Conservation (phyloP, 2,888 invertebrate genomes). For the Alcis repandata region DNA sequence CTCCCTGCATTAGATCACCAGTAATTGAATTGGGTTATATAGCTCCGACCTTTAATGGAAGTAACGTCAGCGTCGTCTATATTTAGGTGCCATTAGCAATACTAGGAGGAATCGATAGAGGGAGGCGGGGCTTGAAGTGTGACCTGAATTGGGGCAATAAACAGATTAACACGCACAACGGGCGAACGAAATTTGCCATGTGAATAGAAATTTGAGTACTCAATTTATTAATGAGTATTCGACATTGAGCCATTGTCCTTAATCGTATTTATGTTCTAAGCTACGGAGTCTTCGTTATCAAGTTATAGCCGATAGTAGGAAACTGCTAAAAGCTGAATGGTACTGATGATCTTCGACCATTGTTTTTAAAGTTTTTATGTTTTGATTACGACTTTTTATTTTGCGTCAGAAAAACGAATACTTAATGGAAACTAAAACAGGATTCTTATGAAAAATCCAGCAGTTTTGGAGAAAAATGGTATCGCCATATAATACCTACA, state of each 20-base stretch:
- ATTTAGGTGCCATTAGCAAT: not conserved
- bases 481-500: no score
- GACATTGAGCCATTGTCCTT: not conserved
- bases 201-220: not conserved
- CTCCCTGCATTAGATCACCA: constrained; percentile 53
- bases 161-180: not conserved
- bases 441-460: no score
- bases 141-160: not conserved
- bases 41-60: constrained; percentile 13
- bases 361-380: no score
- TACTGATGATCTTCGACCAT: no score
- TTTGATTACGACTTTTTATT: no score
- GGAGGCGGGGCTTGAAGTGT: not conserved
- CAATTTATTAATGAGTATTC: not conserved
- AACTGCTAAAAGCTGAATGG: no score
- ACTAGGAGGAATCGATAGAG: not conserved
- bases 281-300: no score
- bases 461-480: no score
- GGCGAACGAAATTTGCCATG: not conserved
- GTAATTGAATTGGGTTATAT: constrained; percentile 34
- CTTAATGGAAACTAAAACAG: no score
- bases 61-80: constrained; percentile 4
- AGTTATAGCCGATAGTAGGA: no score
- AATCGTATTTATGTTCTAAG: not conserved
- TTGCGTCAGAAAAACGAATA: no score